Conservation (phyloP, 2,888 invertebrate genomes). For the Hypena proboscidalis region DNA sequence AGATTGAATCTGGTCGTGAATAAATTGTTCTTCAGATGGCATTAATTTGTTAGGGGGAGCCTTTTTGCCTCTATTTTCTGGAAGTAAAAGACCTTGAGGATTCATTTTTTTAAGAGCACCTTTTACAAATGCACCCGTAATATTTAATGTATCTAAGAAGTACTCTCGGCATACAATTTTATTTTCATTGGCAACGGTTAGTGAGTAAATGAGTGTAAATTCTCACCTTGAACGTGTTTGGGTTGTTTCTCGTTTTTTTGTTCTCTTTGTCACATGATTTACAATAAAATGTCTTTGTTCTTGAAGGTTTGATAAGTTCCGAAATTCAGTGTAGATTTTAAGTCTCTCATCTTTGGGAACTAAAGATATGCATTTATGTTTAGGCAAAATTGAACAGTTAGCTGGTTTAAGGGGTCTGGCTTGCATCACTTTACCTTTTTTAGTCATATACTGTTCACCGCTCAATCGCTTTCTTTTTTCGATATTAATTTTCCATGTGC, state of each 20-base stretch:
- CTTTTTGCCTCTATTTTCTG: slow-evolving; percentile 29
- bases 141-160: slow-evolving; percentile 5
- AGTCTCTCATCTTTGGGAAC: slow-evolving; percentile 29
- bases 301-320: slow-evolving; percentile 21
- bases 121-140: neutral
- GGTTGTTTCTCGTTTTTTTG: neutral
- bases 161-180: too few species aligned
- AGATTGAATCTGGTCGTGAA: slow-evolving; percentile 31
- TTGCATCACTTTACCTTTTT: neutral
- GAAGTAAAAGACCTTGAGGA: slow-evolving; percentile 21
- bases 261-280: slow-evolving; percentile 30
- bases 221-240: neutral
- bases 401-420: neutral
- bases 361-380: neutral
- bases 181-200: slow-evolving; percentile 10
- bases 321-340: slow-evolving; percentile 30
- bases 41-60: slow-evolving; percentile 18
- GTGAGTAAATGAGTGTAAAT: too few species aligned
- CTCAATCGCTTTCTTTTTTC: too few species aligned
- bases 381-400: neutral
- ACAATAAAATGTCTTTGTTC: slow-evolving; percentile 37
- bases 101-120: slow-evolving; percentile 26
- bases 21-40: slow-evolving; percentile 16
- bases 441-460: too few species aligned
- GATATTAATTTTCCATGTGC: neutral